Evolutionary conservation across 2,797 vertebrate genomes (phyloP).

Genomic region (Acomys russatus): DNA sequence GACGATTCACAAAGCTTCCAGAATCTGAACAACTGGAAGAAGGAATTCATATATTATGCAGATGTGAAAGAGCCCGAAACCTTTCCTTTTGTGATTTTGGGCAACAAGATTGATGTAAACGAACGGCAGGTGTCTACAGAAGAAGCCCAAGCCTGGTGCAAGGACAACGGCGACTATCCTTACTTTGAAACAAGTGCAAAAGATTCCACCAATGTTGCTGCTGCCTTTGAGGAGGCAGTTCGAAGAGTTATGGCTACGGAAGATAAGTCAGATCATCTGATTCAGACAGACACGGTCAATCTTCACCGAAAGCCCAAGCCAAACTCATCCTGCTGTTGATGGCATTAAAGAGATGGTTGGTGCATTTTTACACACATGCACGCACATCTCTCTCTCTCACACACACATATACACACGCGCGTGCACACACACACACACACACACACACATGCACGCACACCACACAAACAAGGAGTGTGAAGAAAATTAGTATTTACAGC

Average conservation of each 20-base stretch:
- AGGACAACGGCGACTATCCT: slow-evolving; percentile 95
- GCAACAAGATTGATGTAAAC: slow-evolving; percentile 96
- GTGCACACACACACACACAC: background rate
- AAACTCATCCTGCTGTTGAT: slow-evolving; percentile 94
- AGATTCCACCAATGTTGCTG: slow-evolving; percentile 96
- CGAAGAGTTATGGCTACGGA: slow-evolving; percentile 94
- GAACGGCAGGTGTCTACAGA: slow-evolving; percentile 95
- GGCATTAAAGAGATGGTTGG: slow-evolving; percentile 62
- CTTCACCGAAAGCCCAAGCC: slow-evolving; percentile 95
- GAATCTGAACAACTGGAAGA: slow-evolving; percentile 97
- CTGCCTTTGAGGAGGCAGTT: slow-evolving; percentile 97
- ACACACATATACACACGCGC: slow-evolving; percentile 73
- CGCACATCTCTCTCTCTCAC: background rate
- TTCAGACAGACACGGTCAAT: slow-evolving; percentile 96
- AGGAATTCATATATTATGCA: slow-evolving; percentile 98
- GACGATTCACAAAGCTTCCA: slow-evolving; percentile 97
- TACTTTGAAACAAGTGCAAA: slow-evolving; percentile 99
- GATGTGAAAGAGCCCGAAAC: slow-evolving; percentile 97
- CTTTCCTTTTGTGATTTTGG: slow-evolving; percentile 97
- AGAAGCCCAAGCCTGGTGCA: slow-evolving; percentile 96
- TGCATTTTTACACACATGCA: slow-evolving; percentile 73
- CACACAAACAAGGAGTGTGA: slow-evolving; percentile 10
- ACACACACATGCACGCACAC: too few species aligned
- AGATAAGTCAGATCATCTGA: slow-evolving; percentile 95
- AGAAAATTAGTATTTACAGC: slow-evolving; percentile 71